These are phyloP conservation scores for Cheilosia vernalis DNA, from an alignment of 2,888 invertebrate genomes.

Conservation along the genomic window DNA sequence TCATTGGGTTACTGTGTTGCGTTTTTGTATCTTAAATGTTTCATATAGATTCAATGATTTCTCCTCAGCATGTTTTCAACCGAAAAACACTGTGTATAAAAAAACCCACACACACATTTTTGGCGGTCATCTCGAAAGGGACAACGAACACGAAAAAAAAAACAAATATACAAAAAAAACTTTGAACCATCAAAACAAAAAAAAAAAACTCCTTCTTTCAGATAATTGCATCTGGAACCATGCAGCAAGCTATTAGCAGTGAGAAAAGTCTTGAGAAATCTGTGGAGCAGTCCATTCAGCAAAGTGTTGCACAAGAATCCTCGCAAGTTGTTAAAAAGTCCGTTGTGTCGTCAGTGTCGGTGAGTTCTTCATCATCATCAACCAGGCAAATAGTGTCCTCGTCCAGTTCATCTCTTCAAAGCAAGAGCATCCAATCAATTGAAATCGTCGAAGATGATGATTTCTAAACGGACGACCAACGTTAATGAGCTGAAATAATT, in stretches of 20 bases:
- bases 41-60: slow-evolving; percentile 20
- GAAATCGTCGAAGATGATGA: slow-evolving; percentile 58
- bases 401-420: slow-evolving; percentile 66
- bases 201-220: slow-evolving; percentile 59
- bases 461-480: slow-evolving; percentile 39
- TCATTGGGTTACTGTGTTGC: slow-evolving; percentile 15
- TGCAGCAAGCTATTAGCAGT: slow-evolving; percentile 59
- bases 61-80: slow-evolving; percentile 27
- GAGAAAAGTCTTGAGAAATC: slow-evolving; percentile 51
- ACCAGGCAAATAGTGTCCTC: slow-evolving; percentile 65
- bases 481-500: slow-evolving; percentile 13
- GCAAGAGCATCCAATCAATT: slow-evolving; percentile 54
- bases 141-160: slow-evolving; percentile 18
- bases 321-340: slow-evolving; percentile 60
- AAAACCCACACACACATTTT: neutral
- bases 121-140: slow-evolving; percentile 21
- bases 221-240: slow-evolving; percentile 64
- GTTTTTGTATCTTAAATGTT: slow-evolving; percentile 1
- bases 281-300: slow-evolving; percentile 63
- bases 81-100: slow-evolving; percentile 14
- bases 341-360: slow-evolving; percentile 61
- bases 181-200: slow-evolving; percentile 26
- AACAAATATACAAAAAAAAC: neutral
- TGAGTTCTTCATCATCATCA: slow-evolving; percentile 67
- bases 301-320: slow-evolving; percentile 58